Evolutionary conservation across 2,888 invertebrate genomes (phyloP).

Genomic region (Lasioglossum morio): DNA sequence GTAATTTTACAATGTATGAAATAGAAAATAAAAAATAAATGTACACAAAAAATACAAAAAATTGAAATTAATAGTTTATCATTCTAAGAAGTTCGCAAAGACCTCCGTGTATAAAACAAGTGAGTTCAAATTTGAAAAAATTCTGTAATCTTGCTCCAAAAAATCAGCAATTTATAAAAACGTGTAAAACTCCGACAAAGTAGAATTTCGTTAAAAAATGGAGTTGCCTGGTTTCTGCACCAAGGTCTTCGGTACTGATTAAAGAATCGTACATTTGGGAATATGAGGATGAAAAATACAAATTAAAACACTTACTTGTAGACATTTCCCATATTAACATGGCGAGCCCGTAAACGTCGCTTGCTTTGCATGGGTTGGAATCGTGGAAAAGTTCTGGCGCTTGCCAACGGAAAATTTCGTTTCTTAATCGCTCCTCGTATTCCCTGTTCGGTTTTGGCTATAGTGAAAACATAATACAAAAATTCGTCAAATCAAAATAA

Average conservation of each 20-base stretch:
- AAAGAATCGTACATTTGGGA: not conserved
- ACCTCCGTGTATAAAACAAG: too few relatives aligned
- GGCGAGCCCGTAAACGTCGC: slow-evolving; percentile 77
- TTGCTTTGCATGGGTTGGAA: slow-evolving; percentile 66
- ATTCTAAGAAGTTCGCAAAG: too few relatives aligned
- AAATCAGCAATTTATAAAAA: not conserved
- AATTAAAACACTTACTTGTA: slow-evolving; percentile 70
- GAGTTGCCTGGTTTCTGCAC: not conserved
- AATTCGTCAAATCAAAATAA: not conserved
- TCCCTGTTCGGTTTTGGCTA: slow-evolving; percentile 68
- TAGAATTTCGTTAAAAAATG: not conserved
- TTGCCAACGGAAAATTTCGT: slow-evolving; percentile 78
- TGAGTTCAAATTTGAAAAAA: too few relatives aligned
- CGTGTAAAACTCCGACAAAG: not conserved
- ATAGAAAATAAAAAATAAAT: not conserved
- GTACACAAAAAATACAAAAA: not conserved
- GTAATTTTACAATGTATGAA: not conserved
- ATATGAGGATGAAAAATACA: not conserved
- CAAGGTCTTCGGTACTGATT: not conserved
- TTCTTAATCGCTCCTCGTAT: slow-evolving; percentile 74
- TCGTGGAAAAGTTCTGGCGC: slow-evolving; percentile 77
- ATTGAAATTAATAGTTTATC: not conserved
- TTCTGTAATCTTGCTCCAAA: too few relatives aligned
- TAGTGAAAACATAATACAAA: slow-evolving; percentile 25
- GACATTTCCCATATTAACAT: slow-evolving; percentile 81